Base-by-base conservation (phyloP, 2,113 vertebrate genomes). In the Falco punctatus region DNA sequence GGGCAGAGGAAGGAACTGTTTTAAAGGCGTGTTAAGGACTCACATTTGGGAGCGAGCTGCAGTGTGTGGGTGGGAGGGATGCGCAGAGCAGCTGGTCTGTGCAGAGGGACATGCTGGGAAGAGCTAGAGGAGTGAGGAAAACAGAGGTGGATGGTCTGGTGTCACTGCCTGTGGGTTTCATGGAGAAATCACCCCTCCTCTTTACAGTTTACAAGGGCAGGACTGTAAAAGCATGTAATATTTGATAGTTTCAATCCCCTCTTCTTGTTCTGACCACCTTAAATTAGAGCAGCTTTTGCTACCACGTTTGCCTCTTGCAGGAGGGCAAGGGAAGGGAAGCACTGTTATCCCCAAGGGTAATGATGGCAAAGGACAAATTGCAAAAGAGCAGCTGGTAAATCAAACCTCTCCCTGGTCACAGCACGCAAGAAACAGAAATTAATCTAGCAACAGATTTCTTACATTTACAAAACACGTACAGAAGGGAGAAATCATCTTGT, bases 11-110 rank as follows among this genome's bases (percentile, higher is more conserved):
- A 52, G 35, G 74, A 64, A 9, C 15, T 3, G 27, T 3, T 40
- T 32, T 6, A 5, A 35, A 19, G 0, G 2, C 9, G 1, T 0
- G 4, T 8, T 6, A 15, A 48, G 71, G n/a, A 5, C 20, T 27
- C 30, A 0, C 11, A 2, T 10, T 3, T n/a, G 58, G 67, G n/a
- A 33, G 28, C 15, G 40, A 33, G 38, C 51, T 52, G 57, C 32
- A 15, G 42, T 16, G 2, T 1, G 16, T 0, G 9, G 10, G 4
- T 4, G 15, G 20, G 72, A 57, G 17, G 42, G 62, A 7, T 5
- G 65, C 15, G 3, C 20, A 1, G 55, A 3, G 33, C 5, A 35
- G 35, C 0, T 2, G 40, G 27, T 22, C 13, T 3, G 23, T 6
- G 28, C 9, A 20, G 19, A 7, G 33, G 58, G 17, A 38, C 13